phyloP scores from a whole-genome alignment of 2,888 invertebrate species.

The Desoria tigrina region DNA sequence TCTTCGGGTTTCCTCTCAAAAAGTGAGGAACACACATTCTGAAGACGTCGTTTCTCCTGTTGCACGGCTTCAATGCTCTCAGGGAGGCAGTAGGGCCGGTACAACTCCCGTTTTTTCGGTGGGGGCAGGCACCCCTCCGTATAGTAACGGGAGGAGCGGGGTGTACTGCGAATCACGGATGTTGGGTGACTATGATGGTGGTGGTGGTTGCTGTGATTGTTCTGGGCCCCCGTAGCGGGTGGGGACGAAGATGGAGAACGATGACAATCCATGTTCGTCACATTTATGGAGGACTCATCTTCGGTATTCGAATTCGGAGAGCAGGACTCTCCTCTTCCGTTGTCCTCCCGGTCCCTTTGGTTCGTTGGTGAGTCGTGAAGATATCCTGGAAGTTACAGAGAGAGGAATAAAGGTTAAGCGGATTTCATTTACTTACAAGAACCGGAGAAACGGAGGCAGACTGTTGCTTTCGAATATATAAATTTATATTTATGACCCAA shows the following conservation, averaged over 20 bases:
- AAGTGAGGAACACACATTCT: constrained; percentile 50
- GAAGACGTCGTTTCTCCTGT: constrained; percentile 51
- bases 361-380: constrained; percentile 52
- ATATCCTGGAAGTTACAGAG: constrained; percentile 51
- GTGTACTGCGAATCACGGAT: constrained; percentile 44
- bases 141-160: constrained; percentile 36
- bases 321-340: constrained; percentile 61
- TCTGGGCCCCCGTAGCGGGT: background rate
- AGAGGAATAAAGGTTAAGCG: too few relatives aligned
- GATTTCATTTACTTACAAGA: too few relatives aligned
- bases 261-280: constrained; percentile 54
- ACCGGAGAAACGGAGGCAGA: too few relatives aligned
- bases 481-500: too few relatives aligned
- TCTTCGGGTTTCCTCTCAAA: constrained; percentile 63
- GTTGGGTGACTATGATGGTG: constrained; percentile 40
- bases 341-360: constrained; percentile 57
- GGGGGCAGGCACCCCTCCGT: constrained; percentile 62
- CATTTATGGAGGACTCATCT: constrained; percentile 41
- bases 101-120: constrained; percentile 88
- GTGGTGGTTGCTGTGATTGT: constrained; percentile 18
- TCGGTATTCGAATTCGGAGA: constrained; percentile 28
- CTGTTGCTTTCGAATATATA: too few relatives aligned
- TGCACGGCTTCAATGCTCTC: constrained; percentile 52
- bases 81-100: constrained; percentile 71
- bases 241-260: constrained; percentile 1